Evolutionary conservation across 2,797 vertebrate genomes (phyloP).

Genomic region (Clamator glandarius): DNA sequence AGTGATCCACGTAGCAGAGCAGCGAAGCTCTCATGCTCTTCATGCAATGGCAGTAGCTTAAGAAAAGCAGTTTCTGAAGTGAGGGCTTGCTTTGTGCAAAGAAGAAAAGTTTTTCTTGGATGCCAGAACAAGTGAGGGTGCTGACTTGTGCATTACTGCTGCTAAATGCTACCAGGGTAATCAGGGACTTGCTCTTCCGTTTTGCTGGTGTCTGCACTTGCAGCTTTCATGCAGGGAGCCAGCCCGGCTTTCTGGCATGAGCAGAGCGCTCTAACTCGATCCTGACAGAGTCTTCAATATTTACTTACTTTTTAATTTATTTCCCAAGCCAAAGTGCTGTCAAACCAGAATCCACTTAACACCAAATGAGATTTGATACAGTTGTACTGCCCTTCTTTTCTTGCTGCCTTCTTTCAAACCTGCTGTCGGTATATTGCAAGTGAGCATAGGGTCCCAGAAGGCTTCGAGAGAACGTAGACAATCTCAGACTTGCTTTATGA

Average conservation of each 20-base stretch:
- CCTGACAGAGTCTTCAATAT: neutral
- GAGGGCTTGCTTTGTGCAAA: neutral
- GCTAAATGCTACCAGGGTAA: neutral
- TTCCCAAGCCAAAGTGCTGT: slow-evolving; percentile 20
- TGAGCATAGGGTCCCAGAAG: neutral
- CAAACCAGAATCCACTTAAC: neutral
- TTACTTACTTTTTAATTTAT: slow-evolving; percentile 20
- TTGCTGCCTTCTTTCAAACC: neutral
- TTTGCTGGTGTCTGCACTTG: neutral
- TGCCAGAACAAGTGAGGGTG: neutral
- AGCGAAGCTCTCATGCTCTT: neutral
- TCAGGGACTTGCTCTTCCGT: neutral
- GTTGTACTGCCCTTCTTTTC: neutral
- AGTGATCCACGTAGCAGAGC: neutral
- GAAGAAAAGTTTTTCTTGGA: neutral
- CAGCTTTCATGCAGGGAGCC: neutral
- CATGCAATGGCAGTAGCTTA: neutral
- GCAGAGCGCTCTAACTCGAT: neutral
- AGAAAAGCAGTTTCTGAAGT: neutral
- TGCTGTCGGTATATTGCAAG: neutral
- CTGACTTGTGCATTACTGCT: neutral
- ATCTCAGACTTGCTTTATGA: neutral
- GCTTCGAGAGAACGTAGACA: neutral
- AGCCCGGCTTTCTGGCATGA: neutral
- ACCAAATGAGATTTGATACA: neutral